Evolutionary conservation across 1,140 invertebrate species (phyloP).

Genomic region (Aphis craccivora): DNA sequence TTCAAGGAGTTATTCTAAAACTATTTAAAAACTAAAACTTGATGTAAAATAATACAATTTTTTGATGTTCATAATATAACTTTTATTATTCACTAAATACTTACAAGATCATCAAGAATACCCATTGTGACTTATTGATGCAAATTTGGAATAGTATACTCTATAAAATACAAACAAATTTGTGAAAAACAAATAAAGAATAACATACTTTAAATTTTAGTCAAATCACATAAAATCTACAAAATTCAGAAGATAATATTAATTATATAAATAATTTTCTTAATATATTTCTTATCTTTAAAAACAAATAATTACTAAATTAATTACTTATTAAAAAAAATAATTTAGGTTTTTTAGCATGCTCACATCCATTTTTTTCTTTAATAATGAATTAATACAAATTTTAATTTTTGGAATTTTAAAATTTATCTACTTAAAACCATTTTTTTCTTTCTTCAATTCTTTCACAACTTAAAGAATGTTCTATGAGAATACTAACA

Average conservation of each 20-base stretch:
- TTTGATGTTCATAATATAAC: not conserved
- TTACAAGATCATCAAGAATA: constrained; percentile 37
- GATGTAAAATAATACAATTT: not conserved
- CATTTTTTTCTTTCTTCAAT: too few species aligned
- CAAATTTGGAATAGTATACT: not conserved
- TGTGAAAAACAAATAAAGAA: not conserved
- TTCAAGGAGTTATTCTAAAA: not conserved
- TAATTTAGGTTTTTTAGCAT: too few species aligned
- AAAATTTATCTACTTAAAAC: too few species aligned
- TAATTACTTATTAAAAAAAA: not conserved
- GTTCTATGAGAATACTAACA: too few species aligned
- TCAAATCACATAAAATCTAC: not conserved
- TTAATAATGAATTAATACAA: too few species aligned
- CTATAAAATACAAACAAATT: not conserved
- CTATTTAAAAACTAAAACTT: not conserved
- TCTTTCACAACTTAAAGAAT: too few species aligned
- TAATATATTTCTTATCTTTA: not conserved
- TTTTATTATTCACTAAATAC: constrained; percentile 11
- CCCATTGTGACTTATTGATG: not conserved
- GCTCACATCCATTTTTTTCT: too few species aligned
- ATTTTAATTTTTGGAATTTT: too few species aligned
- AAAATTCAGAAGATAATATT: not conserved
- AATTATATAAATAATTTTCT: not conserved
- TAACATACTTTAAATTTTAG: not conserved
- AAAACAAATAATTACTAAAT: not conserved